Base-by-base conservation (phyloP, 2,113 vertebrate species). In the Paradisaea rubra region DNA sequence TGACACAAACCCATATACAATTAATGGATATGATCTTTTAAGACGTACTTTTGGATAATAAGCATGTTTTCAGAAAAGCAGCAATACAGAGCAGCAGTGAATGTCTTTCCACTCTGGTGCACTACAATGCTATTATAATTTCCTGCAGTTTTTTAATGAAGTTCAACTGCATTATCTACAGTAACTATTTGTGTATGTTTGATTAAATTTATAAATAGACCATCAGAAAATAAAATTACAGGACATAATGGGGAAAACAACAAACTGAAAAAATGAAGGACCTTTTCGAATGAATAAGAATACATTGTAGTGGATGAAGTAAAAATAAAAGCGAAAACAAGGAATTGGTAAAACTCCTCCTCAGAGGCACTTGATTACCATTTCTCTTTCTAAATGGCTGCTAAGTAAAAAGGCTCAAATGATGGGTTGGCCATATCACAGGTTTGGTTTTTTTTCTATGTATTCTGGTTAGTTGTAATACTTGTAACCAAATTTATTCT, bases 101-200 rank as follows among this genome's bases (percentile, higher is more conserved):
- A 72, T 64, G 30, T 65, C 71, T 92, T 90, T 92, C 82, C 63
- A 86, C 41, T 68, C 44, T 65, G 41, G 39, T 86, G 54, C 79
- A 86, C n/a, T 45, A 61, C 53, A 86, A 41, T 45, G 45, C 37
- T 56, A 61, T 79, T 92, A 56, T 24, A 2, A 77, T 80, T 80
- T 92, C 88, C 71, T 93, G 59, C 31, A 80, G 53, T 53, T 86
- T 87, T 94, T 65, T n/a, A 88, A 92, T 83, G 59, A 93, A 93
- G n/a, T 80, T 90, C 59, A 82, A 61, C 71, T 72, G 22, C 79
- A 80, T 86, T 86, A 93, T 83, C 76, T 77, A 52, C 45, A 82
- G 22, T 86, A 86, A 82, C 86, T 71, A 74, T 56, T 81, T 68
- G 41, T 79, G 21, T 60, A 15, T 68, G 27, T 82, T 91, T 85